Base-by-base conservation (phyloP, 2,113 vertebrate species). In the Dromas ardeola region DNA sequence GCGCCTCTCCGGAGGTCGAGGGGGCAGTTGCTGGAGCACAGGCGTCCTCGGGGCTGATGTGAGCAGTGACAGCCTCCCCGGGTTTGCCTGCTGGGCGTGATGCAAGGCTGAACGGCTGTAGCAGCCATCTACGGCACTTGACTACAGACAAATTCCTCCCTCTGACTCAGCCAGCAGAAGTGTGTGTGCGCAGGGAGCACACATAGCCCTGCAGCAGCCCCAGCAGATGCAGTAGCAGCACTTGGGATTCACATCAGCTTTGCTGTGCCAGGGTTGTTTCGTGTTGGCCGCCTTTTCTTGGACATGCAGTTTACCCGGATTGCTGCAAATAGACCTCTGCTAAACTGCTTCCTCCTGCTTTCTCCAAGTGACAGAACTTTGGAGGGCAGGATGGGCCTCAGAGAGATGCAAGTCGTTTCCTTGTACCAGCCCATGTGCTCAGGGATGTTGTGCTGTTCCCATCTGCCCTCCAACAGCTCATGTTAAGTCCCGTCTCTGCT, bases 11-110 rank as follows among this genome's bases (percentile, higher is more conserved):
- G 10, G 77, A 86, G 85, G 59, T 78, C 2, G 1, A 70, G 52
- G 45, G 53, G 45, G 45, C 42, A 58, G 69, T 10, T 55, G 38
- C 43, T 76, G 59, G 29, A 52, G 56, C 59, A 56, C 47, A 84
- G 70, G 29, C 18, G 6, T 62, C 78, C 78, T 87, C 0, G 0
- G 81, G 74, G 78, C 65, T 85, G 10, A 23, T 47, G 56, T 50
- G 53, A 58, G 52, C 0, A 0, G 11, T 15, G 61, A 36, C 80
- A 84, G 61, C 40, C 63, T 69, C 47, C 19, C 40, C 0, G 0
- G 45, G 15, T 32, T 74, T 84, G 86, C 88, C 83, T 72, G 47
- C 61, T 86, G 90, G 34, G 74, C 4, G 0, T 11, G 55, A 15
- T 56, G 30, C 61, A 76, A 62, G 90, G 80, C 42, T 61, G 61